These are phyloP conservation scores for Tenthredo scrophulariae DNA, from an alignment of 2,888 invertebrate species.

Conservation along the genomic window DNA sequence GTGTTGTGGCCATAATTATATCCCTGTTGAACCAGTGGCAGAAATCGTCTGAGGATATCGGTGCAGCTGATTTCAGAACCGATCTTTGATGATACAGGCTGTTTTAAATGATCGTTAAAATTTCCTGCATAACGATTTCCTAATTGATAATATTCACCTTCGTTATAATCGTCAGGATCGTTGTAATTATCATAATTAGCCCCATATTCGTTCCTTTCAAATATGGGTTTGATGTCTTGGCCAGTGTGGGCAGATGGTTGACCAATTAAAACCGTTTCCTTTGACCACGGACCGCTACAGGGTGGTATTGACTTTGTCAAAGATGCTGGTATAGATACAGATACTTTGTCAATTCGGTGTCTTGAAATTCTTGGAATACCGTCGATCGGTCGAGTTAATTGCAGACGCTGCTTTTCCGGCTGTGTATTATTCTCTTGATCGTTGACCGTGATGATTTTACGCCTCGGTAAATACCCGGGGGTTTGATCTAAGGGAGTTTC, in stretches of 20 bases:
- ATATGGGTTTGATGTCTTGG: constrained; percentile 11
- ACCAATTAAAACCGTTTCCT: constrained; percentile 3
- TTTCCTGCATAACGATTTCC: neutral
- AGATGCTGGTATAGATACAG: neutral
- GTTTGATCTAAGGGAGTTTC: neutral
- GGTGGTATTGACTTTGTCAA: constrained; percentile 14
- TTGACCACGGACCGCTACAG: constrained; percentile 1
- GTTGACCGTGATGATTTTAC: constrained; percentile 42
- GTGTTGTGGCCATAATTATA: constrained; percentile 79
- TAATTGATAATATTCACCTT: constrained; percentile 8
- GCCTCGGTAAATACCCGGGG: neutral
- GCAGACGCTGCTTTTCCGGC: neutral
- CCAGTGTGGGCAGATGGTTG: neutral
- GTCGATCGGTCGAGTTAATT: constrained; percentile 28
- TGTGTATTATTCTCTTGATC: constrained; percentile 44
- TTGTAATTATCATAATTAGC: constrained; percentile 5
- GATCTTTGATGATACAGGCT: neutral
- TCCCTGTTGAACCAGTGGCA: neutral
- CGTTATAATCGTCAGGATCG: neutral
- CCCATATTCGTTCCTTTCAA: neutral
- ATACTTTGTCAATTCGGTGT: constrained; percentile 27
- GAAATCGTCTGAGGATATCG: neutral
- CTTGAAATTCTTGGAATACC: constrained; percentile 9
- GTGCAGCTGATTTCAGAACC: neutral
- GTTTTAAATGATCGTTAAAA: neutral